Base-by-base conservation (phyloP, 2,113 vertebrate species). In the Pongo abelii region DNA sequence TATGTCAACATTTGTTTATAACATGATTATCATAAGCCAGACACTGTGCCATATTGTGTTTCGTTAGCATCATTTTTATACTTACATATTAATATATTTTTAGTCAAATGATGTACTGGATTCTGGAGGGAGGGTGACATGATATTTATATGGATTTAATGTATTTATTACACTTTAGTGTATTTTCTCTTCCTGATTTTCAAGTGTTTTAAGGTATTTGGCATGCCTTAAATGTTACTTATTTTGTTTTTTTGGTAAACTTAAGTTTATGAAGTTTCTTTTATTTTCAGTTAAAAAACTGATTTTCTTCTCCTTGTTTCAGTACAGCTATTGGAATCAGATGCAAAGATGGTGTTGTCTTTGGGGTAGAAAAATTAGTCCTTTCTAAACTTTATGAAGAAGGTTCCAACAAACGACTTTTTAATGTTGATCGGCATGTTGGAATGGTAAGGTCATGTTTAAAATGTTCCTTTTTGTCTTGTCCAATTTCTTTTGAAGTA, bases 311-410 rank as follows among this genome's bases (percentile, higher is more conserved):
- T 25, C 52, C 74, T 98, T 98, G 80, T 98, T 97, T 96, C 97
- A 99, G 99, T 99, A 99, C 99, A 98, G 99, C 99, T 74, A 99
- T 99, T 91, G 99, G 99, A 92, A 99, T 99, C 97, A 99, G 99
- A 94, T 99, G 99, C 98, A 99, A 99, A 98, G 99, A 99, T 20
- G 99, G 99, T 0, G 99, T 99, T 18, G 99, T 99, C 97, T 99
- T 99, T 93, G 99, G 99, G 48, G 99, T 99, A 97, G 99, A 99
- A 98, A 99, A 99, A 98, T 98, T 99, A 25, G 99, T 99, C 67
- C 99, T 99, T 97, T 99, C 99, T 95, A 99, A 99, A 98, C 99
- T 99, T n/a, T 99, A 99, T 1, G 99, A 99, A 96, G 98, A 99
- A 95, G 99, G 99, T 6, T 99, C 99, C 97, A 99, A 99, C 97